phyloP scores from a whole-genome alignment of 2,113 vertebrate species.

The Ivindomyrus marchei region DNA sequence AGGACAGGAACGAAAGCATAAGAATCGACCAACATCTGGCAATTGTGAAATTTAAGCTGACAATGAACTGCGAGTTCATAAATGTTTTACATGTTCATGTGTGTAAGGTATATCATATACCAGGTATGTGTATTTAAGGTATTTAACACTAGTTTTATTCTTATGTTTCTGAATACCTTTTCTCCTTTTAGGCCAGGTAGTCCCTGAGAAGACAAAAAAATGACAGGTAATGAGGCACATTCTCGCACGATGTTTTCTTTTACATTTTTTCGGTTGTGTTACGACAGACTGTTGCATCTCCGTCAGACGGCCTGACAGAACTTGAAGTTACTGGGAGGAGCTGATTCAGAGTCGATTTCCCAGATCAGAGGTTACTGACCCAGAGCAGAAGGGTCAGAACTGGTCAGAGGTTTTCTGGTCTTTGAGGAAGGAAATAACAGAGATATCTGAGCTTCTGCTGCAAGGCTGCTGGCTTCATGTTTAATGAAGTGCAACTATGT shows the following conservation, averaged over 20 bases:
- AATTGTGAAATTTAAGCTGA: neutral
- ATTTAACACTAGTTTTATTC: neutral
- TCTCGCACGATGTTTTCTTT: conserved; percentile 20
- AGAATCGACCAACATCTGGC: neutral
- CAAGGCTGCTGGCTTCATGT: neutral
- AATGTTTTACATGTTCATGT: neutral
- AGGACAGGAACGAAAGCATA: neutral
- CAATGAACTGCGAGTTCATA: neutral
- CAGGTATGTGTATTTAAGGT: neutral
- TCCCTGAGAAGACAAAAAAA: conserved; percentile 63
- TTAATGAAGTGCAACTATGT: neutral
- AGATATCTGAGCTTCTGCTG: neutral
- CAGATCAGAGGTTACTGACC: neutral
- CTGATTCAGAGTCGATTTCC: neutral
- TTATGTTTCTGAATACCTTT: conserved; percentile 67
- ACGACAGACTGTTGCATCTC: neutral
- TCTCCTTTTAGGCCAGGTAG: conserved; percentile 82
- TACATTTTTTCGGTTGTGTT: neutral
- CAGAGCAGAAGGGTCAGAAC: neutral
- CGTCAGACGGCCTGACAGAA: neutral
- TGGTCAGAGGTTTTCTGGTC: neutral
- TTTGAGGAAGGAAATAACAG: conserved; percentile 8
- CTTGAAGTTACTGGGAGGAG: neutral
- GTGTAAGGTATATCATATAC: neutral
- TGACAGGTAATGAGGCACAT: conserved; percentile 36